Evolutionary conservation across 2,888 invertebrate genomes (phyloP).

Genomic region (Cosmopolites sordidus): DNA sequence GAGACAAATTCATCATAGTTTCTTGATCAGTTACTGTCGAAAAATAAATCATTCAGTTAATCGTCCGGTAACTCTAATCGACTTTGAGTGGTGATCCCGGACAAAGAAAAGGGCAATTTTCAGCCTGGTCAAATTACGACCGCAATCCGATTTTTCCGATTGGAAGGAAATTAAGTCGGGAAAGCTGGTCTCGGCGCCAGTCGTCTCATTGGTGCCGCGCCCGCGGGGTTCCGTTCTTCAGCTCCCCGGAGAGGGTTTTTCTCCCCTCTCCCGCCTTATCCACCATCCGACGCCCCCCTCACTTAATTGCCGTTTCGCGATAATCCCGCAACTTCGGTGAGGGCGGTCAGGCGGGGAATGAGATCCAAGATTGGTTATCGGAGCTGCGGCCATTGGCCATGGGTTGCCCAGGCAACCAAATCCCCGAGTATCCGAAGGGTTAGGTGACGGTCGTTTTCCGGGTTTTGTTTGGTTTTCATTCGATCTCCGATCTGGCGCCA

Average conservation of each 20-base stretch:
- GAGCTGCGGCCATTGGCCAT: conserved; percentile 45
- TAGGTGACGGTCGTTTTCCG: conserved; percentile 12
- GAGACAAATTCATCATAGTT: too few relatives aligned
- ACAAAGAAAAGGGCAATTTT: too few relatives aligned
- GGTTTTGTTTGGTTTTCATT: conserved; percentile 16
- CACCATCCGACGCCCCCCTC: neutral
- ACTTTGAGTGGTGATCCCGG: too few relatives aligned
- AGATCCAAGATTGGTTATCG: conserved; percentile 51
- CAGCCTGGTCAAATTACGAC: neutral
- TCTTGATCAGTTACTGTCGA: too few relatives aligned
- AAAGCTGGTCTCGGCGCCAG: neutral
- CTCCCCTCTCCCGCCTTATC: conserved; percentile 6
- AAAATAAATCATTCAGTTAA: too few relatives aligned
- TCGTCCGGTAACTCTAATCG: too few relatives aligned
- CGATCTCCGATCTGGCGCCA: conserved; percentile 5
- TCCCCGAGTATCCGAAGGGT: conserved; percentile 17
- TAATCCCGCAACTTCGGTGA: conserved; percentile 37
- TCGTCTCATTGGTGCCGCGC: neutral
- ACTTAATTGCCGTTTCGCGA: conserved; percentile 37
- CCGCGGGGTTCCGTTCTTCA: neutral
- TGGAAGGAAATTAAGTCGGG: conserved; percentile 25
- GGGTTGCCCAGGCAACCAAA: conserved; percentile 24
- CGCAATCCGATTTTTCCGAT: conserved; percentile 28
- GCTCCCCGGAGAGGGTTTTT: conserved; percentile 5
- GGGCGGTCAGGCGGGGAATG: conserved; percentile 49